These are phyloP conservation scores for Corythornis cristatus DNA, from an alignment of 2,113 vertebrate species.

Conservation along the genomic window DNA sequence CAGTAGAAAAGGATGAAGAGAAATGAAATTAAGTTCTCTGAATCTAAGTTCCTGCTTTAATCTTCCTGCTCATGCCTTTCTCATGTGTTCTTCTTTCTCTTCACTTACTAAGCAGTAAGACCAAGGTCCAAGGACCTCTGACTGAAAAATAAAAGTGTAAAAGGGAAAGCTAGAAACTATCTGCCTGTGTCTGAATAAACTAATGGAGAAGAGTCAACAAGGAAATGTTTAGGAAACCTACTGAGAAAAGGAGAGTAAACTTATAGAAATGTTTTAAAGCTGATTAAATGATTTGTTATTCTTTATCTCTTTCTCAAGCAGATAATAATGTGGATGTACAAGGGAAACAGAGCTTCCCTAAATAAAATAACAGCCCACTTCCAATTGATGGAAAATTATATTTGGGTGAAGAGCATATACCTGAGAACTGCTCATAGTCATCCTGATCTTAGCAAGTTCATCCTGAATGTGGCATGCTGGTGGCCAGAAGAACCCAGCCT, in stretches of 20 bases:
- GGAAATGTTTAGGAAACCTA: neutral
- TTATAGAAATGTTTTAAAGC: neutral
- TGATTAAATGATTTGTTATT: neutral
- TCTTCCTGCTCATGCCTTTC: neutral
- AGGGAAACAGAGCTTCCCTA: neutral
- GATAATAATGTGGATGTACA: neutral
- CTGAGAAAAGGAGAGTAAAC: neutral
- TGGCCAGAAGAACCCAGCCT: neutral
- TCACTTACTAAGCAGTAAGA: neutral
- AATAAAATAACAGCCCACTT: neutral
- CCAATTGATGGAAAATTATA: neutral
- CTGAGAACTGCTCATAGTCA: neutral
- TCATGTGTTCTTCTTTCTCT: neutral
- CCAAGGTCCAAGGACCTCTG: neutral
- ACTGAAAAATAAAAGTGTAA: neutral
- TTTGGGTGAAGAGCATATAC: neutral
- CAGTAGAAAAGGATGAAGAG: neutral
- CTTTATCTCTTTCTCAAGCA: neutral
- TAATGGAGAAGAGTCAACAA: neutral
- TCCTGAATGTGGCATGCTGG: accelerated
- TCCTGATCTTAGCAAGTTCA: neutral
- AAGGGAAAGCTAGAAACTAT: neutral
- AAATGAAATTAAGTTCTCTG: neutral
- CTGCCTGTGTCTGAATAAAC: neutral
- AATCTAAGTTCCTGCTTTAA: neutral